phyloP scores from a whole-genome alignment of 2,113 vertebrate species.

The Ginglymostoma cirratum region DNA sequence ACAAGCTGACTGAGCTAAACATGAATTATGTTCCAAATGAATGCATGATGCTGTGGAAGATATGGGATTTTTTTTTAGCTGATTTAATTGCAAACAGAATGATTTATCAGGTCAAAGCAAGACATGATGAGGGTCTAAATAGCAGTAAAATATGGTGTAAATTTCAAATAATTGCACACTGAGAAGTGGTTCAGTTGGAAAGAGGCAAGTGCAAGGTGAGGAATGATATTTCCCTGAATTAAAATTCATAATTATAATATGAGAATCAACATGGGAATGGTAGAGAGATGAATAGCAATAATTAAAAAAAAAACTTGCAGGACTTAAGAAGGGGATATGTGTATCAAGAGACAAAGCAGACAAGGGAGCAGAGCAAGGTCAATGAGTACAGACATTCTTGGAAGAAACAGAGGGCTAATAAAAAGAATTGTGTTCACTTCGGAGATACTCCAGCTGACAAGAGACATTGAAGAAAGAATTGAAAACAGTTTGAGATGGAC shows the following conservation, averaged over 20 bases:
- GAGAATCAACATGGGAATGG: not conserved
- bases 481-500: too few relatives aligned
- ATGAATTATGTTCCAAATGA: not conserved
- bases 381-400: not conserved
- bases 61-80: not conserved
- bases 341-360: not conserved
- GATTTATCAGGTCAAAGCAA: not conserved
- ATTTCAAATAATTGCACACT: not conserved
- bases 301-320: not conserved
- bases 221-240: not conserved
- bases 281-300: not conserved
- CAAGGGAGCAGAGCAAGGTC: not conserved
- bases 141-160: not conserved
- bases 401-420: not conserved
- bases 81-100: not conserved
- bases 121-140: not conserved
- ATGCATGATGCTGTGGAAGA: not conserved
- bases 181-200: not conserved
- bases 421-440: not conserved
- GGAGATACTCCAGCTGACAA: not conserved
- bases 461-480: not conserved
- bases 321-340: not conserved
- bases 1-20: not conserved
- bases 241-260: not conserved
- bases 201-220: not conserved